Evolutionary conservation across 2,797 vertebrate genomes (phyloP), one percentile per base, ranked within the genome.

Genomic region (Sebastes itinus): DNA sequence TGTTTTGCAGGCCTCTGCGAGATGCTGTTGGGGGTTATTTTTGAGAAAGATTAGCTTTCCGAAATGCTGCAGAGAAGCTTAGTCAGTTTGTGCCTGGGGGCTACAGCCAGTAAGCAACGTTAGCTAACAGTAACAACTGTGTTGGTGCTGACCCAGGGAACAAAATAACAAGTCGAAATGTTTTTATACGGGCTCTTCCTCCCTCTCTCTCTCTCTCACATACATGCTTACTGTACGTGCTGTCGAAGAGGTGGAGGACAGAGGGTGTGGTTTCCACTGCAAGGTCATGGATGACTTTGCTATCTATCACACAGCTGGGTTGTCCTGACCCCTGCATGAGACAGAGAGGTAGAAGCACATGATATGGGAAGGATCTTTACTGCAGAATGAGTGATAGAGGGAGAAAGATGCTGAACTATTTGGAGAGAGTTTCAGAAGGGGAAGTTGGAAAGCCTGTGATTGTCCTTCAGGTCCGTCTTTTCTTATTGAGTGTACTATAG

Each of bases 281-380:
- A 94, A 92, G 92, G 93, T 92, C 93, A 89, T 68, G 66, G 62
- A 78, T 84, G 91, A 90, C 84, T 89, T 70, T 71, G 84, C 84
- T n/a, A 92, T 94, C 84, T 83, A 81, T 92, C 92, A 89, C 87
- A 71, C 93, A 91, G 91, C 88, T 86, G 92, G 85, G 81, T 75
- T 82, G 64, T 89, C 72, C 66, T 77, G 84, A 92, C 83, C 84
- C 67, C 78, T 56, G 77, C 63, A n/a, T 74, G 80, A 88, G 35
- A 23, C 33, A 4, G 46, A 38, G 28, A 35, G 56, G 30, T 42
- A 10, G 46, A 62, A 42, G 35, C 68, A 11, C 61, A 80, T 25
- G 22, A 67, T 14, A 33, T 2, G 16, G 20, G 58, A 54, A 63
- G 38, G 42, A 73, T 87, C 54, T 75, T 73, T 33, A 20, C 66